These are phyloP conservation scores for Beaufortia kweichowensis DNA, from an alignment of 2,113 vertebrate genomes.

Conservation along the genomic window DNA sequence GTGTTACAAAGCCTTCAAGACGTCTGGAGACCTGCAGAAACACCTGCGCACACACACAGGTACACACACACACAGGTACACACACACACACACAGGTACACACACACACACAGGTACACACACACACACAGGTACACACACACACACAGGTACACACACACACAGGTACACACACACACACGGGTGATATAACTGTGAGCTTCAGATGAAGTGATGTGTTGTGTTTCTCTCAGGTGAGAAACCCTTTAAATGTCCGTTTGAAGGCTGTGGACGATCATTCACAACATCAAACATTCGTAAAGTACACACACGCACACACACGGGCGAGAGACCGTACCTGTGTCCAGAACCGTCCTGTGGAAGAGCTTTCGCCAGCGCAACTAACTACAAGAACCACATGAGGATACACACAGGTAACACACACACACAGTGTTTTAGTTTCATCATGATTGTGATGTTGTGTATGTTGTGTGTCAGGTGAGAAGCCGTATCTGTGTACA, in stretches of 20 bases:
- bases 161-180: no score
- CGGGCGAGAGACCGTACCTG: conserved; percentile 80
- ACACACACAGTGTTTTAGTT: conserved; percentile 64
- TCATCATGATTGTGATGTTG: background rate
- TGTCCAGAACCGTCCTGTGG: conserved; percentile 78
- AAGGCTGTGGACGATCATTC: conserved; percentile 82
- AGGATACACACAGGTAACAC: conserved; percentile 86
- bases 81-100: no score
- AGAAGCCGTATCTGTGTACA: conserved; percentile 82
- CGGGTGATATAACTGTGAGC: no score
- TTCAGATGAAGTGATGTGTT: background rate
- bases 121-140: no score
- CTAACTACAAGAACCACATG: conserved; percentile 87
- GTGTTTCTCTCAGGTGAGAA: conserved; percentile 71
- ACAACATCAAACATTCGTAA: conserved; percentile 84
- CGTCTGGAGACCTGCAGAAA: conserved; percentile 83
- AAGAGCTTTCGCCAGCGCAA: conserved; percentile 82
- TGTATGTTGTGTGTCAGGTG: conserved; percentile 62
- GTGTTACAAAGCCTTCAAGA: conserved; percentile 85
- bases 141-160: no score
- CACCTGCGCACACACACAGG: conserved; percentile 83
- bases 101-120: no score
- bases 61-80: conserved; percentile 74
- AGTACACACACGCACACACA: conserved; percentile 83
- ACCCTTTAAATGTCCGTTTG: conserved; percentile 81